Conservation (phyloP, 2,113 vertebrate genomes). For the Amazona vittata region DNA sequence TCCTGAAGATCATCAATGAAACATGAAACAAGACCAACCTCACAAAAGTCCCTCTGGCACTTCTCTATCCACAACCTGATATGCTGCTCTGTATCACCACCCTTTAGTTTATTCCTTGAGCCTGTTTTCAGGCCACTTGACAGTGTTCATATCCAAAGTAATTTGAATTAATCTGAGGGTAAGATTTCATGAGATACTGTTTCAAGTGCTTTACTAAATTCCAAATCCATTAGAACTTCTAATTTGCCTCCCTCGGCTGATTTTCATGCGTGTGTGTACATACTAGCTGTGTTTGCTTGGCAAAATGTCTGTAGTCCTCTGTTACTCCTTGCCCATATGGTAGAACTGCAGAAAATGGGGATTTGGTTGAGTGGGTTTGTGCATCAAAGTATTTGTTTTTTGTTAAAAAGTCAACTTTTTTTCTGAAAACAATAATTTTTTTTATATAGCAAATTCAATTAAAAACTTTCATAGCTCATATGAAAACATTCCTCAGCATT, state of each 20-base stretch:
- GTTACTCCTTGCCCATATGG: background rate
- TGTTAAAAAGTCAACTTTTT: background rate
- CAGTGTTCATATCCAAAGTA: conserved; percentile 42
- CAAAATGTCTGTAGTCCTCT: background rate
- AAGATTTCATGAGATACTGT: conserved; percentile 62
- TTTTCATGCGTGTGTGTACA: background rate
- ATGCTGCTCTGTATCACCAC: conserved; percentile 45
- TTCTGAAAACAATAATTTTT: background rate
- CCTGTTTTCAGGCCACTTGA: conserved; percentile 63
- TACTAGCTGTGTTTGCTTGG: background rate
- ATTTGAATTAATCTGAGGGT: conserved; percentile 67
- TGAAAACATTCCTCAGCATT: background rate
- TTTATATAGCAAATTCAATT: background rate
- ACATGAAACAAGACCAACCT: conserved; percentile 48
- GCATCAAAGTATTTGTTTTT: background rate
- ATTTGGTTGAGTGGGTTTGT: background rate
- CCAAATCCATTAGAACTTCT: conserved; percentile 55
- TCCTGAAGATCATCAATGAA: conserved; percentile 51
- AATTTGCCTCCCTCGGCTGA: conserved; percentile 34
- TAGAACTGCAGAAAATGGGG: background rate
- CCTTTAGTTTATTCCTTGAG: conserved; percentile 47
- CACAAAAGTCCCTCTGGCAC: conserved; percentile 1
- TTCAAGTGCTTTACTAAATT: conserved; percentile 69
- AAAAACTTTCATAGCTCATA: background rate
- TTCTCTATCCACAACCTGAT: conserved; percentile 3